Conservation (phyloP, 2,888 invertebrate species). For the Tridacna gigas region DNA sequence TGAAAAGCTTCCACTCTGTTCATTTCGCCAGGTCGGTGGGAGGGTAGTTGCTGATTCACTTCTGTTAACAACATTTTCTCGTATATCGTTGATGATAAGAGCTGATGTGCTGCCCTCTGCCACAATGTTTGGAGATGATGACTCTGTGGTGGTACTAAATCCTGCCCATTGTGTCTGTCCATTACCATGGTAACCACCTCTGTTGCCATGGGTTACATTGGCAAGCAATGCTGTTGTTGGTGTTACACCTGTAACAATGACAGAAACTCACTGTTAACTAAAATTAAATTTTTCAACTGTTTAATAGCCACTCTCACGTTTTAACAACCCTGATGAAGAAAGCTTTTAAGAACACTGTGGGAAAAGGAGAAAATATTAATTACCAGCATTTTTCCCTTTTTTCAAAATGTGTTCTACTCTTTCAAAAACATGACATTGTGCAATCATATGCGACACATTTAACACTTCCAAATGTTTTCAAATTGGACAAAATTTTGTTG, state of each 20-base stretch:
- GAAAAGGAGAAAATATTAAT: too few relatives aligned
- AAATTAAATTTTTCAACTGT: too few relatives aligned
- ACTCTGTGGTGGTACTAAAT: slow-evolving; percentile 49
- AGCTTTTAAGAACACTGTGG: too few relatives aligned
- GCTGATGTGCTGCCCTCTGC: slow-evolving; percentile 63
- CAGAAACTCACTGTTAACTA: too few relatives aligned
- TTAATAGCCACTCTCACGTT: too few relatives aligned
- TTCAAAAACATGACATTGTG: too few relatives aligned
- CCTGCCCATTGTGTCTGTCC: slow-evolving; percentile 61
- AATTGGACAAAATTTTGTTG: too few relatives aligned
- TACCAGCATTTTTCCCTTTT: too few relatives aligned
- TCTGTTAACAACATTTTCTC: slow-evolving; percentile 41
- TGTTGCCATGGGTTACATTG: slow-evolving; percentile 44
- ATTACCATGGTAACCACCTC: slow-evolving; percentile 63
- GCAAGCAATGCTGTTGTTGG: slow-evolving; percentile 84
- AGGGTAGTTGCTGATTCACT: slow-evolving; percentile 41
- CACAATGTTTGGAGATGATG: slow-evolving; percentile 48
- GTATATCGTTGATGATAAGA: slow-evolving; percentile 65
- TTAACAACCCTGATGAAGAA: too few relatives aligned
- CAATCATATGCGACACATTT: too few relatives aligned
- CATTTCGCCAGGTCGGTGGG: slow-evolving; percentile 51
- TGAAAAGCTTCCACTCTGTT: slow-evolving; percentile 81
- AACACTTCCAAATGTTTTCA: too few relatives aligned
- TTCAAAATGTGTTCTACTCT: too few relatives aligned
- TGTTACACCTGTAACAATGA: slow-evolving; percentile 85